phyloP scores from a whole-genome alignment of 2,888 invertebrate genomes.

The Globia sparganii region DNA sequence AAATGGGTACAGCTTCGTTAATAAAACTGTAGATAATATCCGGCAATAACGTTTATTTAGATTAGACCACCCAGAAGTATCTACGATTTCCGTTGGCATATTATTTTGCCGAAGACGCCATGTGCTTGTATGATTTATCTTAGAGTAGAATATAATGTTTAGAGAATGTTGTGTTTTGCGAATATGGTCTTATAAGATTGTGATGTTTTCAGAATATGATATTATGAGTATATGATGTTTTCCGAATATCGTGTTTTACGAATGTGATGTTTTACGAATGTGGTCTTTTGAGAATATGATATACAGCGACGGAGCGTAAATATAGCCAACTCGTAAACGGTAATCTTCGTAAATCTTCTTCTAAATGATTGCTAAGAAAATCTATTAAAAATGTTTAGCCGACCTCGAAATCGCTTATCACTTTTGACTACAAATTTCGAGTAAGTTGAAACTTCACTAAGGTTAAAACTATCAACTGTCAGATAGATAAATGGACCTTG shows the following conservation, averaged over 20 bases:
- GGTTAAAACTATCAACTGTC: background rate
- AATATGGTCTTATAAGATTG: too few species aligned
- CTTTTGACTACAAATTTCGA: background rate
- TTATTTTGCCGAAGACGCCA: conserved; percentile 2
- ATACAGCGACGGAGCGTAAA: too few species aligned
- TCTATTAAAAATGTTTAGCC: background rate
- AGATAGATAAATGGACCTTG: background rate
- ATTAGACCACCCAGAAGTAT: conserved; percentile 40
- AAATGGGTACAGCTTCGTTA: conserved; percentile 35
- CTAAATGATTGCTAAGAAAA: background rate
- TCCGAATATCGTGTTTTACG: too few species aligned
- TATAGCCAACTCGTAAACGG: background rate
- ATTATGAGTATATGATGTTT: too few species aligned
- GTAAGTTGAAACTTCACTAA: background rate
- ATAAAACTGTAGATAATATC: conserved; percentile 42
- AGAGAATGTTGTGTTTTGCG: too few species aligned
- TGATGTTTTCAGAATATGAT: too few species aligned
- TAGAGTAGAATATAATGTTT: background rate
- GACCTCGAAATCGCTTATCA: background rate
- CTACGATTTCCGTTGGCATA: conserved; percentile 8
- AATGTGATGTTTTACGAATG: too few species aligned
- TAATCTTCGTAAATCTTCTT: background rate
- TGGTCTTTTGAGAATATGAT: too few species aligned
- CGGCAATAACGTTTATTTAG: conserved; percentile 30
- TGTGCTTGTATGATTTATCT: background rate